Evolutionary conservation across 2,797 vertebrate genomes (phyloP), one percentile per base, ranked within the genome.

Genomic region (Chaetodon trifasciatus): DNA sequence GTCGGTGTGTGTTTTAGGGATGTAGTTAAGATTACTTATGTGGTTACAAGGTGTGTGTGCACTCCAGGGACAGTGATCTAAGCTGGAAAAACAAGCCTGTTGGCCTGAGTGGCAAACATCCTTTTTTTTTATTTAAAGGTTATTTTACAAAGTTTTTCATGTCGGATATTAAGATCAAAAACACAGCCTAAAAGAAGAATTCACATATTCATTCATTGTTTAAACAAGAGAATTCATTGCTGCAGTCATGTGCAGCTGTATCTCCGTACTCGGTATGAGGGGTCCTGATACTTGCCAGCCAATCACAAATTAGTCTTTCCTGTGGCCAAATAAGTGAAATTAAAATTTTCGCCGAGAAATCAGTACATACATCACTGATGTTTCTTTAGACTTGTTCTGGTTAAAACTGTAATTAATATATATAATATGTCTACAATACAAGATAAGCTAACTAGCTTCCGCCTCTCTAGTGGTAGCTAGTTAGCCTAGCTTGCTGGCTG

Each of bases 31-130:
- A 69, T 73, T 71, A 74, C 72, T 76, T 55, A 72, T 76, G 69
- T 53, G 56, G 19, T 70, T 24, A 69, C 23, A 67, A 46, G 68
- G 52, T 56, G 74, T 60, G 72, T 40, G 49, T 63, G n/a, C 61
- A 78, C 78, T 79, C 70, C 24, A 50, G 90, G 72, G 82, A 86
- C 69, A 74, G 52, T 28, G 49, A 44, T 5, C 15, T 19, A 63
- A 65, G 35, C 57, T 77, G 62, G 70, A 80, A 88, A 32, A 90
- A 88, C 79, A 92, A 72, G 50, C 40, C 44, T 32, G 71, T n/a
- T 60, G 32, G 61, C 2, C 39, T 39, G 23, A 56, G 72, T 42
- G 57, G 62, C 50, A 79, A 91, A 84, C 78, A 83, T 46, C 1
- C 6, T 32, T 32, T 32, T 32, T 32, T 24, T 23, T 24, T 42